Evolutionary conservation across 2,888 invertebrate genomes (phyloP).

Genomic region (Fissipunctia ypsillon): DNA sequence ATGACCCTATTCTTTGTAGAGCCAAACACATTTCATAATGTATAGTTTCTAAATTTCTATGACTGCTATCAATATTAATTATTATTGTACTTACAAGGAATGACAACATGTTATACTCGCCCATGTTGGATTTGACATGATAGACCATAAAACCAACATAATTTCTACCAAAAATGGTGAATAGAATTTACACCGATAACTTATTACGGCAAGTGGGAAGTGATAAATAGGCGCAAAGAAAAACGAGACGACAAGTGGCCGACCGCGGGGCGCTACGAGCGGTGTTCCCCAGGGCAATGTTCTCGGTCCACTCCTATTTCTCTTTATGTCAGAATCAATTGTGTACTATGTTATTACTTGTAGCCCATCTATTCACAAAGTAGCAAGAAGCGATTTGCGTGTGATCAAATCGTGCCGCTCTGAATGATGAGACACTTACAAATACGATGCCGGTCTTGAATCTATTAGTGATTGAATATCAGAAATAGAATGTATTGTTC

Average conservation of each 20-base stretch:
- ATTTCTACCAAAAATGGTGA: slow-evolving; percentile 50
- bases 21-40: slow-evolving; percentile 20
- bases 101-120: slow-evolving; percentile 28
- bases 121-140: slow-evolving; percentile 41
- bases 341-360: slow-evolving; percentile 52
- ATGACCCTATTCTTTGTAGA: slow-evolving; percentile 18
- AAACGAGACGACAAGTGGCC: slow-evolving; percentile 61
- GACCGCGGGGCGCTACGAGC: slow-evolving; percentile 32
- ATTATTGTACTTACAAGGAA: slow-evolving; percentile 34
- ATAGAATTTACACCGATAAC: slow-evolving; percentile 44
- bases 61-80: slow-evolving; percentile 22
- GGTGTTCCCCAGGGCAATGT: slow-evolving; percentile 70
- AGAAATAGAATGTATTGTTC: neutral
- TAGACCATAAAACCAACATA: slow-evolving; percentile 45
- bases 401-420: neutral
- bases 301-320: slow-evolving; percentile 64
- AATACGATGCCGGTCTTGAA: neutral
- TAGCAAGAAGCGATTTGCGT: slow-evolving; percentile 14
- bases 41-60: slow-evolving; percentile 26
- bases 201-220: slow-evolving; percentile 53
- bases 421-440: neutral
- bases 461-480: neutral
- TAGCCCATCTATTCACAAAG: slow-evolving; percentile 27
- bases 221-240: slow-evolving; percentile 61
- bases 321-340: slow-evolving; percentile 62